These are phyloP conservation scores for Leuciscus waleckii DNA, from an alignment of 2,797 vertebrate species.

Conservation along the genomic window DNA sequence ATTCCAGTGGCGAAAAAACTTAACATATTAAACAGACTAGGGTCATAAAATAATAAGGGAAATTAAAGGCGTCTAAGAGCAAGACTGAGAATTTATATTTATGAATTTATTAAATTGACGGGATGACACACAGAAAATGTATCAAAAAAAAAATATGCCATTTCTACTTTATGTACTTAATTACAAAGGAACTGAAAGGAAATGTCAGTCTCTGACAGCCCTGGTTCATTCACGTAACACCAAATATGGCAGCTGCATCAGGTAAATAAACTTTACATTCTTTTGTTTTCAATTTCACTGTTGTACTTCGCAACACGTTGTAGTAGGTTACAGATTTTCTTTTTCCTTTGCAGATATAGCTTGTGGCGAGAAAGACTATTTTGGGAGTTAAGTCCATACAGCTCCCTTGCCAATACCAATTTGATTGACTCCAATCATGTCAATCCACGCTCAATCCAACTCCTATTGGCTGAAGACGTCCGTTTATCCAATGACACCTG, in stretches of 20 bases:
- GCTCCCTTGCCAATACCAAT: conserved; percentile 71
- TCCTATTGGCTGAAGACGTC: conserved; percentile 72
- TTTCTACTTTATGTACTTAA: neutral
- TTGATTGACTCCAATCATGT: conserved; percentile 78
- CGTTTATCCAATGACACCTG: conserved; percentile 71
- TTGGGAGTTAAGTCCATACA: conserved; percentile 40
- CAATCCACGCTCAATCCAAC: conserved; percentile 64
- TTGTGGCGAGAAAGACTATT: neutral
- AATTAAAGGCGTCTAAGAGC: neutral
- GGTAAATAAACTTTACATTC: neutral
- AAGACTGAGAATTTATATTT: neutral
- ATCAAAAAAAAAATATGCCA: neutral
- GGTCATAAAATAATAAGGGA: neutral
- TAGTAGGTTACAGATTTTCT: neutral
- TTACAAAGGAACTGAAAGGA: too few species aligned
- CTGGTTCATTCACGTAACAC: neutral
- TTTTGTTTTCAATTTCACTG: neutral
- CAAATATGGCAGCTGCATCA: neutral
- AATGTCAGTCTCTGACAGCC: neutral
- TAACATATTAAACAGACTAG: neutral
- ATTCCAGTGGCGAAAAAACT: neutral
- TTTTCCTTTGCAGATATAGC: neutral
- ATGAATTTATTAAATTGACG: neutral
- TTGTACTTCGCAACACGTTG: neutral
- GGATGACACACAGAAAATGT: neutral